phyloP scores from a whole-genome alignment of 2,113 vertebrate species.

The Indri indri region DNA sequence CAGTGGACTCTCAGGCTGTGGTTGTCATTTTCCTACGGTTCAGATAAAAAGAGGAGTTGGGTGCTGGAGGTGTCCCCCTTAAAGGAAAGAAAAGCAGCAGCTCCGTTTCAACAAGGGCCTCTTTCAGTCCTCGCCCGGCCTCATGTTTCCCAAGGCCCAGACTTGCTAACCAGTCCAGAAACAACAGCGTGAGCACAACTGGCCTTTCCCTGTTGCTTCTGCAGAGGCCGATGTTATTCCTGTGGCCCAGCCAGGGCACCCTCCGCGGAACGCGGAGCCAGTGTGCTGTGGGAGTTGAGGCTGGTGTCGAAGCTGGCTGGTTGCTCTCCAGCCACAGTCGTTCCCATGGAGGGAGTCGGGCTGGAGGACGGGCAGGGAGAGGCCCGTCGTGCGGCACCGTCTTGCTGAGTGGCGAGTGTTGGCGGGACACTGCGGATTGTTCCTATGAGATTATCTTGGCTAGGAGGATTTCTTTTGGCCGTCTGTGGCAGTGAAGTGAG shows the following conservation, averaged over 20 bases:
- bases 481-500: not conserved
- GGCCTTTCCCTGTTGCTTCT: slow-evolving; percentile 24
- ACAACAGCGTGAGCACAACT: slow-evolving; percentile 31
- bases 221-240: slow-evolving; percentile 48
- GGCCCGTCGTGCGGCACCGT: not conserved
- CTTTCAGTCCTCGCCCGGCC: slow-evolving; percentile 31
- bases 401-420: not conserved
- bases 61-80: not conserved
- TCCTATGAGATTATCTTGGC: not conserved
- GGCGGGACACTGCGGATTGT: not conserved
- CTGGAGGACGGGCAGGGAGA: not conserved
- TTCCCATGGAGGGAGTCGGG: not conserved
- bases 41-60: not conserved
- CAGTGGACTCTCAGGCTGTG: not conserved
- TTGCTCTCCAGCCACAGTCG: not conserved
- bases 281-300: slow-evolving; percentile 10
- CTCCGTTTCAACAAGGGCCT: not conserved
- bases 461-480: not conserved
- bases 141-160: slow-evolving; percentile 32
- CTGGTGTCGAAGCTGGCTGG: slow-evolving; percentile 14
- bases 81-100: not conserved
- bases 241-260: slow-evolving; percentile 32
- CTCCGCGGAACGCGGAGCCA: slow-evolving; percentile 24
- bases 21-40: not conserved
- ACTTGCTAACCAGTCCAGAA: slow-evolving; percentile 52